phyloP scores from a whole-genome alignment of 2,888 invertebrate genomes.

The Alentia gelatinosa region DNA sequence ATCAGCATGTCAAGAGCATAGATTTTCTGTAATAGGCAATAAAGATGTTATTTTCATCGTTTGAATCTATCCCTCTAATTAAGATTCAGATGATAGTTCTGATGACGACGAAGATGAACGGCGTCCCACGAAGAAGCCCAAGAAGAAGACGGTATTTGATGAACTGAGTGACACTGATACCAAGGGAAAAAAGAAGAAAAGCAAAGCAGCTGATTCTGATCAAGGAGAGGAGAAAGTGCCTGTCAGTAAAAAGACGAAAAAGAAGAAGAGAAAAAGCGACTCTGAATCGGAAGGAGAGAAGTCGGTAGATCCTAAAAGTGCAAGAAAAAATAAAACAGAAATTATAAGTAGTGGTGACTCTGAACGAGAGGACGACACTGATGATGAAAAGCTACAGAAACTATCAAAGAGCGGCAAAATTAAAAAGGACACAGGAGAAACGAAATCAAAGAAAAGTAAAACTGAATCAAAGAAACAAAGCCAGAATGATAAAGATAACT shows the following conservation, averaged over 20 bases:
- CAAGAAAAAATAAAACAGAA: no score
- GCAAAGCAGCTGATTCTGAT: neutral
- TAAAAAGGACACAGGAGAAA: neutral
- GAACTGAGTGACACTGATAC: conserved; percentile 45
- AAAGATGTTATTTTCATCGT: no score
- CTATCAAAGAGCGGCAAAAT: neutral
- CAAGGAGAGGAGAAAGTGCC: neutral
- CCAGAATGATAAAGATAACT: neutral
- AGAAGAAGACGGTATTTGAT: conserved; percentile 8
- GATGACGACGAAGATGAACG: conserved; percentile 3
- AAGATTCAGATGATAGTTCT: conserved; percentile 60
- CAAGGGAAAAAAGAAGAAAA: conserved; percentile 37
- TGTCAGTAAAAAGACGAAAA: neutral
- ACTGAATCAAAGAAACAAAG: neutral
- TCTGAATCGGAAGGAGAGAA: no score
- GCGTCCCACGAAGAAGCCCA: conserved; percentile 18
- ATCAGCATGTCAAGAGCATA: no score
- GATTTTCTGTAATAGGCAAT: neutral
- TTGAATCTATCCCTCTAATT: no score
- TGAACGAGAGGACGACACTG: neutral
- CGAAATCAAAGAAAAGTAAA: neutral
- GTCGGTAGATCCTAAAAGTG: neutral
- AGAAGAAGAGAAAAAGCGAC: neutral
- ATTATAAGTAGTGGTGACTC: no score
- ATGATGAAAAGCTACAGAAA: neutral